Percentiles rank a stretch among this genome's conserved stretches.
Evolutionary conservation across 1,140 invertebrate species (phyloP).

Genomic region (Armadillidium nasatum): DNA sequence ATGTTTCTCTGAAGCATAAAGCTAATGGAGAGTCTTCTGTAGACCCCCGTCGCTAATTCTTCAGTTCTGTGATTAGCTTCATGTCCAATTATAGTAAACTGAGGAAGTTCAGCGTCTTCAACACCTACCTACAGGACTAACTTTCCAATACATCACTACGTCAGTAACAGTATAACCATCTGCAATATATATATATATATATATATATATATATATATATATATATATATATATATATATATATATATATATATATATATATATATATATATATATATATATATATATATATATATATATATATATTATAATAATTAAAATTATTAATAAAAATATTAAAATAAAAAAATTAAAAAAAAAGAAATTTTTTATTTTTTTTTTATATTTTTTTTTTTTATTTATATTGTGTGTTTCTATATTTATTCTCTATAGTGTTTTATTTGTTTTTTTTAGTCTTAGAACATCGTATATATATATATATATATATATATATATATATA

Average conservation of each 20-base stretch:
- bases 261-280: constrained; percentile 3
- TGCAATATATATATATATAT: constrained; percentile 49
- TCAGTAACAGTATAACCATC: constrained; percentile 96
- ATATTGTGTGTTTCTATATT: too few species aligned
- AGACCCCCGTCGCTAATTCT: constrained; percentile 74
- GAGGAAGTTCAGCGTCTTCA: constrained; percentile 86
- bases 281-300: constrained; percentile 16
- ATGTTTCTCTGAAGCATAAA: constrained; percentile 72
- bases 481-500: too few species aligned
- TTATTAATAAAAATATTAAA: too few species aligned
- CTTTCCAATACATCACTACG: constrained; percentile 94
- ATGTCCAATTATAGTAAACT: constrained; percentile 90
- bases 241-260: constrained; percentile 20
- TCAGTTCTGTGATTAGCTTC: constrained; percentile 88
- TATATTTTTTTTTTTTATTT: too few species aligned
- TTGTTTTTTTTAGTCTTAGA: too few species aligned
- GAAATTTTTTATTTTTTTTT: background rate
- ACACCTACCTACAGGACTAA: constrained; percentile 83
- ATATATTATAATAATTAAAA: constrained; percentile 1
- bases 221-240: constrained; percentile 16
- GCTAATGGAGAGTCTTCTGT: constrained; percentile 86
- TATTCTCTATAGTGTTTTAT: too few species aligned
- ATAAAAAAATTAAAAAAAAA: too few species aligned
- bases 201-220: background rate
- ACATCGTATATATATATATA: too few species aligned